phyloP scores from a whole-genome alignment of 2,113 vertebrate genomes.

The Xiphophorus couchianus region DNA sequence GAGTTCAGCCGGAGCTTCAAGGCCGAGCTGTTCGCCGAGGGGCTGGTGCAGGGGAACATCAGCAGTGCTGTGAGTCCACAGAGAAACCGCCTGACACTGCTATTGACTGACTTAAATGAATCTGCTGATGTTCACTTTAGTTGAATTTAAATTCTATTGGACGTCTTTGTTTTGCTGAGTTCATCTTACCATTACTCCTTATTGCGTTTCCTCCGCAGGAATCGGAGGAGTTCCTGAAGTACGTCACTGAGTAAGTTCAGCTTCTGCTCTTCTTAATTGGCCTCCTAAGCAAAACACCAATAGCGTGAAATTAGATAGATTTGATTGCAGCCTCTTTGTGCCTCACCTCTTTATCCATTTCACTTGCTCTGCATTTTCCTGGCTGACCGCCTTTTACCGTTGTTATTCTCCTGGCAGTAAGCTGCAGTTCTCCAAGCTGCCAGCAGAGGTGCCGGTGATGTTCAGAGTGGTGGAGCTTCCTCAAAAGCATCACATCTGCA shows the following conservation, averaged over 20 bases:
- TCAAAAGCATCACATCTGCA: slow-evolving; percentile 87
- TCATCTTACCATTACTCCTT: slow-evolving; percentile 26
- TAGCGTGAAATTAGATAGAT: slow-evolving; percentile 39
- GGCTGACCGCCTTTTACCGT: not conserved
- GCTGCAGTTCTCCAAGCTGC: slow-evolving; percentile 86
- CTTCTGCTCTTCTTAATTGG: slow-evolving; percentile 28
- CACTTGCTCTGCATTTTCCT: not conserved
- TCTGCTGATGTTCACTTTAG: slow-evolving; percentile 18
- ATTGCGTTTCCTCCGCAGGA: slow-evolving; percentile 71
- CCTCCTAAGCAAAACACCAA: slow-evolving; percentile 41
- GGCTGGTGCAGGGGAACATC: slow-evolving; percentile 95
- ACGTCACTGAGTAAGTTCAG: slow-evolving; percentile 79
- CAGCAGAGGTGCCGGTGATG: slow-evolving; percentile 88
- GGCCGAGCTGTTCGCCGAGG: slow-evolving; percentile 89
- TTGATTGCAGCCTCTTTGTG: slow-evolving; percentile 30
- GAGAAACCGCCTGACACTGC: slow-evolving; percentile 38
- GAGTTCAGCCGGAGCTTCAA: slow-evolving; percentile 87
- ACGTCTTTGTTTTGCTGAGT: slow-evolving; percentile 24
- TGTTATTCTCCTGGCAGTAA: slow-evolving; percentile 79
- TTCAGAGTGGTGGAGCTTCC: slow-evolving; percentile 94
- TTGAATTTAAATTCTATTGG: slow-evolving; percentile 16
- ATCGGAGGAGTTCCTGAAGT: slow-evolving; percentile 78
- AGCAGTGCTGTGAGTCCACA: slow-evolving; percentile 84
- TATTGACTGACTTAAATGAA: slow-evolving; percentile 25
- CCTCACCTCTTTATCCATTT: not conserved